Evolutionary conservation across 2,888 invertebrate species (phyloP), one percentile per base, ranked within the genome.

Genomic region (Pristionchus exspectatus): DNA sequence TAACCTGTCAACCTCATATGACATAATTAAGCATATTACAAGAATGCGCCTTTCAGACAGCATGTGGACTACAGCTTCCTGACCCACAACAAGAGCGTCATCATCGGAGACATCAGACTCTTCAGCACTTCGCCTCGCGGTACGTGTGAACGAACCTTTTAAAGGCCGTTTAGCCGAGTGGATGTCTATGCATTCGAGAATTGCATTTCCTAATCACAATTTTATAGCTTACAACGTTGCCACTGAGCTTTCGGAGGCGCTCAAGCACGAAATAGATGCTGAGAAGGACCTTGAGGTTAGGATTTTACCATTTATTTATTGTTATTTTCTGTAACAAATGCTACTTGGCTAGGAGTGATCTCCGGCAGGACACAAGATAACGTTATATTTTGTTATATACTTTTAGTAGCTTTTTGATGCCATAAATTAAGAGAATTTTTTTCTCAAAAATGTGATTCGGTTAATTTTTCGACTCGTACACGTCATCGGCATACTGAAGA

Each of bases 261-360:
- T 99, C 50, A 97, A 97, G 1, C 98, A 98, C 94, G 98, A 99
- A 96, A 98, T 99, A 91, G 96, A 97, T 50, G 97, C 97, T 0
- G 98, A 98, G 95, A 97, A 97, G 93, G 86, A 85, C 5, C 89
- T 89, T 44, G 89, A 89, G 63, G 89, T 81, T 16, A 30, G 14
- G 63, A 24, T n/a, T 5, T 63, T 7, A 9, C 24, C 7, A 84
- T 16, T 33, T 81, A 50, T 38, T 81, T 44, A 97, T 97, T n/a
- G 91, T 90, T 95, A 97, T 97, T 3, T 97, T 97, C 16, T 21
- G 56, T 18, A 5, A 56, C 56, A 9, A 21, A 12, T 56, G 56
- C 18, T 21, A 56, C 56, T 21, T 94, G 97, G 97, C 12, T 50
- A 7, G 44, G 44, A 50, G 10, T 9, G 44, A 50, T 50, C 44